Evolutionary conservation across 2,797 vertebrate genomes (phyloP), one percentile per base, ranked within the genome.

Genomic region (Octomys mimax): DNA sequence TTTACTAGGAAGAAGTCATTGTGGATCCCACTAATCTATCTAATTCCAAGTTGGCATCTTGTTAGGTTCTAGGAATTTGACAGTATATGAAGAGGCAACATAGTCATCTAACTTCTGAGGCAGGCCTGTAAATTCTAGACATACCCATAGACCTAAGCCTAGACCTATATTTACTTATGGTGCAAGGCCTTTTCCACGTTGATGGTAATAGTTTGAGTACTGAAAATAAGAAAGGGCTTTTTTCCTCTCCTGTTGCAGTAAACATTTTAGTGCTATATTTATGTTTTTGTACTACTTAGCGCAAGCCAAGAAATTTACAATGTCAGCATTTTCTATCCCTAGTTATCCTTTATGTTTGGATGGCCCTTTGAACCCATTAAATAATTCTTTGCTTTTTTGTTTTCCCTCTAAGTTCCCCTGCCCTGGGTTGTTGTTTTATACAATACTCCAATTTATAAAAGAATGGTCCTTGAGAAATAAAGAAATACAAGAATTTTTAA

Each of bases 401-500:
- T 64, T 46, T 33, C 46, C 59, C 33, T 90, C 64, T 85, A 82
- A 81, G 28, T 61, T 68, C 61, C 61, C 84, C 33, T 93, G n/a
- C 73, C 49, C 18, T 33, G 0, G 1, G 82, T 81, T 94, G 31
- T 66, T 64, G 21, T 87, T 94, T 52, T 54, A n/a, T 0, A 77
- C 90, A 94, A 96, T 75, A 82, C 36, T 82, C 13, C 75, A 62
- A 49, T 42, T 92, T 80, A 64, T 54, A 68, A 82, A 78, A 66
- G 18, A 77, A 90, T 0, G 6, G 28, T 89, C 70, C 96, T 71
- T 95, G 78, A 92, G 90, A 82, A 84, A 94, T 79, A 57, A 42
- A 1, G 89, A 96, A 78, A 94, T 87, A 91, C 91, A 96, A 91
- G 91, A 96, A 88, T 73, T 75, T 91, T 83, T 9, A 0, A 3